Evolutionary conservation across 2,113 vertebrate species (phyloP), one percentile per base, ranked within the genome.

Genomic region (Orientallactaga bullata): DNA sequence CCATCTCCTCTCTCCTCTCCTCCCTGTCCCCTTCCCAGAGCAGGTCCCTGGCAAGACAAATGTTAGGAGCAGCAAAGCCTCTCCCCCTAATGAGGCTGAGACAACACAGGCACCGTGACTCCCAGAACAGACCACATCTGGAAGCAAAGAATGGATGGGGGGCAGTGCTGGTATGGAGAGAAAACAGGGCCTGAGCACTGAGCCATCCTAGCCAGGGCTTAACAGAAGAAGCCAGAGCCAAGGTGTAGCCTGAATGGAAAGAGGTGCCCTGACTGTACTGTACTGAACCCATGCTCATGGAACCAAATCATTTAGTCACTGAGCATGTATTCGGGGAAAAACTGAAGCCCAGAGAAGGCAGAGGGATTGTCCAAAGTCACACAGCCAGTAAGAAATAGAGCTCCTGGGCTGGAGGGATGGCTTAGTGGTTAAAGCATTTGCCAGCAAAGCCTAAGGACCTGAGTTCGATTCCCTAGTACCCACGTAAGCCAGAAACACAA

Each of bases 211-310:
- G n/a, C 1, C 12, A 28, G 13, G 18, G 1, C 51, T 71, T 21
- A 7, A 51, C 13, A 17, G 16, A 42, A 58, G 78, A 47, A 51
- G 55, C 74, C n/a, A 17, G 37, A 20, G 12, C 69, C 0, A 2
- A 5, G 7, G 61, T 2, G 32, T 68, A 30, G 24, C 63, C 69
- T 8, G 37, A 4, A 23, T 55, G 42, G 12, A 28, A 61, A 28
- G 65, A 23, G 58, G 37, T 0, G 1, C 83, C 23, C 0, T 0
- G 73, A 51, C 47, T n/a, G 18, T 7, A 10, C 3, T 0, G 28
- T 0, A 3, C 30, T 69, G 73, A 32, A 58, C 60, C 28, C 60
- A 20, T 71, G 51, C 16, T 20, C 72, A 7, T 61, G 5, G 32
- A 35, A 35, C 60, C 5, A 1, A 7, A 69, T 20, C 60, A 2